Conservation (phyloP, 1,140 invertebrate genomes). For the Aphelinus atriplicis region DNA sequence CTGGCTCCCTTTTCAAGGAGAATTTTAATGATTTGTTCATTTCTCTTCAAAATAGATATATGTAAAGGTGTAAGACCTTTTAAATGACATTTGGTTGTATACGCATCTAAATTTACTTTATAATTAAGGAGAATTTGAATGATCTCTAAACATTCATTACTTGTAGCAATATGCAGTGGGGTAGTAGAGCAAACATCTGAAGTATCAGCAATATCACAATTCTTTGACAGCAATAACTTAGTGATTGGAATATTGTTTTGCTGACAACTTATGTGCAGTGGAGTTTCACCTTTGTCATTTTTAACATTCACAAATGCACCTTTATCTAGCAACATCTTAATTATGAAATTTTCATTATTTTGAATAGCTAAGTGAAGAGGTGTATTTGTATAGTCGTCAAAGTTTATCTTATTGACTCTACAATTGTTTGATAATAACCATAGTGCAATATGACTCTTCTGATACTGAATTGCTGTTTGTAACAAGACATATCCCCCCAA, state of each 20-base stretch:
- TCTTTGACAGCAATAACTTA: neutral
- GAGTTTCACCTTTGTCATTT: conserved; percentile 13
- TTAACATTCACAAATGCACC: conserved; percentile 13
- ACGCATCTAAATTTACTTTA: conserved; percentile 8
- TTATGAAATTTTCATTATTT: neutral
- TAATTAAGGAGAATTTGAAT: conserved; percentile 1
- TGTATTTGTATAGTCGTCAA: neutral
- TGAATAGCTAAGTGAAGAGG: conserved; percentile 17
- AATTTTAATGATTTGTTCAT: conserved; percentile 5
- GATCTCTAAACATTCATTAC: conserved; percentile 14
- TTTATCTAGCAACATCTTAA: neutral
- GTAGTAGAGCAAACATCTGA: conserved; percentile 2
- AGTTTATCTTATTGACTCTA: neutral
- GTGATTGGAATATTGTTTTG: neutral
- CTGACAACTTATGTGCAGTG: conserved; percentile 6
- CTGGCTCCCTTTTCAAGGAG: conserved; percentile 9
- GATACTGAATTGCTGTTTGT: conserved; percentile 6
- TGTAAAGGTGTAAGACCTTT: conserved; percentile 23
- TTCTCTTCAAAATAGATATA: conserved; percentile 11
- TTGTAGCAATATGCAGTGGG: conserved; percentile 23
- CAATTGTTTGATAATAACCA: conserved; percentile 18
- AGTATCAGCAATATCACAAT: neutral
- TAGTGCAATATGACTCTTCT: neutral
- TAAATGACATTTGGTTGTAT: neutral
- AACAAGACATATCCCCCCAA: conserved; percentile 13